Conservation (phyloP, 2,797 vertebrate genomes). For the Bradypus variegatus region DNA sequence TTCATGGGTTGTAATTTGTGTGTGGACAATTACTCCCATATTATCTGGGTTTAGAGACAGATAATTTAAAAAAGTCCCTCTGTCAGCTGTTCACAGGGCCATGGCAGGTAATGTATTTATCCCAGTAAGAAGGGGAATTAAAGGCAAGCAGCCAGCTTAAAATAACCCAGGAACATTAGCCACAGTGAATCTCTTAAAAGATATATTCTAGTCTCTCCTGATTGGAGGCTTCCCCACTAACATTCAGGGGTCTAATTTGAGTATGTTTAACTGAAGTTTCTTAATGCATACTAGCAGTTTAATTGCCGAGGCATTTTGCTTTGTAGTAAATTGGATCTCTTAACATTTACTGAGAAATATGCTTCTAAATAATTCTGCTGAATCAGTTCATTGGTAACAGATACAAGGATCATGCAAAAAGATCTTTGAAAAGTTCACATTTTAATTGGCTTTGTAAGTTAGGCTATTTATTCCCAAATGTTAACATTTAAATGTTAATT, state of each 20-base stretch:
- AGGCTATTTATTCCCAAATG: background rate
- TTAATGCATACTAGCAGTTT: background rate
- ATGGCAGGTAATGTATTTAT: constrained; percentile 47
- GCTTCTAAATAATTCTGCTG: background rate
- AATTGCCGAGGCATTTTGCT: background rate
- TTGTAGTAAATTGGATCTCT: background rate
- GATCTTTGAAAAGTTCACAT: background rate
- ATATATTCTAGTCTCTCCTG: background rate
- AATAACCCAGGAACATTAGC: constrained; percentile 7
- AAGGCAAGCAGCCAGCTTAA: constrained; percentile 16
- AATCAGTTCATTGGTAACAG: background rate
- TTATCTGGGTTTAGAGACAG: constrained; percentile 49
- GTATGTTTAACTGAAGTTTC: background rate
- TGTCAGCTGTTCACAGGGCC: constrained; percentile 54
- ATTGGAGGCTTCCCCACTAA: too few species aligned
- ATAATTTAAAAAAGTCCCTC: constrained; percentile 41
- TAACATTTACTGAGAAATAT: background rate
- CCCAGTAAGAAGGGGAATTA: constrained; percentile 46
- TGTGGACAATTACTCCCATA: constrained; percentile 63
- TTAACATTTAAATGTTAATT: background rate
- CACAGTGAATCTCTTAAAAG: background rate
- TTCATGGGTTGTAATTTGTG: background rate
- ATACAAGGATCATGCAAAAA: too few species aligned
- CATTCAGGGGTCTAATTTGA: background rate
- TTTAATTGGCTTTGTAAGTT: background rate